Conservation (phyloP, 2,888 invertebrate species). For the Resseliella maxima region DNA sequence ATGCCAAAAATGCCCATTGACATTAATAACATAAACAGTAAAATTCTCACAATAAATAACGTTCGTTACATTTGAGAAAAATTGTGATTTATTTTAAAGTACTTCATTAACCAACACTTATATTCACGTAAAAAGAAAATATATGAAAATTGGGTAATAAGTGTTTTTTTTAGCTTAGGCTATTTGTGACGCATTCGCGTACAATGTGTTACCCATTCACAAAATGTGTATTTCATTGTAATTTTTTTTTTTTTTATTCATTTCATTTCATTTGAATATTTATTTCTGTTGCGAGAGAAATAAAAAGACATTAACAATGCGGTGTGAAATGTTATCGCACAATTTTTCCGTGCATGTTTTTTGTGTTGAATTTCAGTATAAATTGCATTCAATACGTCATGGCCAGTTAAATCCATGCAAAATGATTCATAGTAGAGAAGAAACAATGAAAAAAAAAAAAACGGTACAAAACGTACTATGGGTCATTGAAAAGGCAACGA, state of each 20-base stretch:
- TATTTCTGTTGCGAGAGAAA: not conserved
- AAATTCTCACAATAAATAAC: too few relatives aligned
- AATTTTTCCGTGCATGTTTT: not conserved
- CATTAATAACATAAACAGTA: too few relatives aligned
- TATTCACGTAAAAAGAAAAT: not conserved
- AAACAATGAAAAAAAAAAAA: not conserved
- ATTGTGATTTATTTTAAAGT: not conserved
- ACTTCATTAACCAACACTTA: not conserved
- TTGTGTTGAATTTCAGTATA: not conserved
- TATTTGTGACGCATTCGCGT: conserved; percentile 33
- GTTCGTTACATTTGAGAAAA: too few relatives aligned
- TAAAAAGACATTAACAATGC: not conserved
- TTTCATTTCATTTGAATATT: not conserved
- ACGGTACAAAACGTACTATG: not conserved
- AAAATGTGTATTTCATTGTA: not conserved
- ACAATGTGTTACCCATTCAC: conserved; percentile 27
- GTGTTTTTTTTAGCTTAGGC: not conserved
- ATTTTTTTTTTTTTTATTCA: not conserved
- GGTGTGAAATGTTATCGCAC: not conserved
- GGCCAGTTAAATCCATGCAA: not conserved
- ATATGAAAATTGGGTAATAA: conserved; percentile 11
- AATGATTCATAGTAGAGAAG: not conserved
- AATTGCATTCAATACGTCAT: conserved; percentile 1
- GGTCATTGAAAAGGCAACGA: not conserved
- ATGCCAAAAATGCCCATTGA: too few relatives aligned